A percentile compares a stretch with the other conserved stretches of the same genome.
These are phyloP conservation scores for Nicator chloris DNA, from an alignment of 2,113 vertebrate genomes.

Conservation along the genomic window DNA sequence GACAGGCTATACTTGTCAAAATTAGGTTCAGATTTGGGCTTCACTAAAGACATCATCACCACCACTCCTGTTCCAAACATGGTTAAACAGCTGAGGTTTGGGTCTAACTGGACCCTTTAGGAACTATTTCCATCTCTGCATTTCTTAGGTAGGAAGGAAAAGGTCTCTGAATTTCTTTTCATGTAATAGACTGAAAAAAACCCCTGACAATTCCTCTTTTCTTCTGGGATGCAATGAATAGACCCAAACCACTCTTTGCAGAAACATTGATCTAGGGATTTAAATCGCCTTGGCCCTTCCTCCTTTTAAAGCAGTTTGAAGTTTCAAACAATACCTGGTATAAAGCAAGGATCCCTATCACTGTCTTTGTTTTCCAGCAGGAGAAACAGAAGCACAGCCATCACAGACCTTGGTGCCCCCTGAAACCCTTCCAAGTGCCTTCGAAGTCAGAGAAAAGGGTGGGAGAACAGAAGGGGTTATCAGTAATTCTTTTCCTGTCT, in stretches of 20 bases:
- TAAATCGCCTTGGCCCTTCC: background rate
- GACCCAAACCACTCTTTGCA: background rate
- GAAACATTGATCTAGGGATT: background rate
- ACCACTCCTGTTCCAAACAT: accelerated
- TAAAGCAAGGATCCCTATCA: background rate
- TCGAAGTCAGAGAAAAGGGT: background rate
- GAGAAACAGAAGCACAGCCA: background rate
- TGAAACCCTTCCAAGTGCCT: background rate
- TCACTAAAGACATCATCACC: background rate
- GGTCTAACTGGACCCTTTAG: background rate
- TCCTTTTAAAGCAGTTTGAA: background rate
- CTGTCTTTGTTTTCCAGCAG: background rate
- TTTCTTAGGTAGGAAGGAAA: background rate
- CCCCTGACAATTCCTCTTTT: background rate
- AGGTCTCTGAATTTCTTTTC: background rate
- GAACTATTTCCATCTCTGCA: background rate
- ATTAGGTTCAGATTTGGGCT: background rate
- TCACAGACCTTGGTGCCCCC: background rate
- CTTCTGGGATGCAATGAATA: background rate
- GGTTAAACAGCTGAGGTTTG: background rate
- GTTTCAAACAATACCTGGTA: background rate
- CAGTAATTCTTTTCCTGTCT: background rate
- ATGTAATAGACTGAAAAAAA: background rate
- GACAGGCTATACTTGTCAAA: accelerated
- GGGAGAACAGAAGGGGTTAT: background rate